A percentile compares a stretch with the other conserved stretches of the same genome.
These are phyloP conservation scores for Dasyprocta punctata DNA, from an alignment of 2,113 vertebrate genomes.

Conservation along the genomic window DNA sequence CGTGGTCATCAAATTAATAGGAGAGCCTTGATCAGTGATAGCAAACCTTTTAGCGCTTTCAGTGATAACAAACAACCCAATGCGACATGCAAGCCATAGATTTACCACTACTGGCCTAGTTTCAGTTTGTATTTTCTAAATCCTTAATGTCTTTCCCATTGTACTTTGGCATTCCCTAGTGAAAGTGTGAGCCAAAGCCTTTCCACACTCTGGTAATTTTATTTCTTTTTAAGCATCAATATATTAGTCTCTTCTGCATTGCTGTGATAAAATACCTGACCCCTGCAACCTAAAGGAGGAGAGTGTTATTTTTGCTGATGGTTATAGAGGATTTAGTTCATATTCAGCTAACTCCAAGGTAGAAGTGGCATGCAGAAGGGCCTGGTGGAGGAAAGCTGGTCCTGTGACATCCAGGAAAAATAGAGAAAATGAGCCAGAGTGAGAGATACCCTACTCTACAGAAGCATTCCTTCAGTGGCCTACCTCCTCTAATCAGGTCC, in stretches of 20 bases:
- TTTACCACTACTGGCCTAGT: not conserved
- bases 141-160: slow-evolving; percentile 25
- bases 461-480: not conserved
- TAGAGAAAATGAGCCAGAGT: not conserved
- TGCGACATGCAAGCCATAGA: not conserved
- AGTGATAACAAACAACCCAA: not conserved
- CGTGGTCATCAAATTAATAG: slow-evolving; percentile 1
- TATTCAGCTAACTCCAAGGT: not conserved
- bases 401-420: not conserved
- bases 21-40: not conserved
- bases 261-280: not conserved
- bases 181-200: slow-evolving; percentile 50
- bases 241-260: not conserved
- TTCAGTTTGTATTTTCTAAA: slow-evolving; percentile 10
- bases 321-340: not conserved
- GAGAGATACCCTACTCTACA: not conserved
- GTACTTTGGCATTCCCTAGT: not conserved
- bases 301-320: not conserved
- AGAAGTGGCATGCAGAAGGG: not conserved
- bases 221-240: slow-evolving; percentile 22
- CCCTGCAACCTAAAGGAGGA: not conserved
- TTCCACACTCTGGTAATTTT: slow-evolving; percentile 35
- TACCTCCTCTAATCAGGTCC: not conserved
- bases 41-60: not conserved
- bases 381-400: not conserved